These are phyloP conservation scores for Ctena decussata DNA, from an alignment of 2,888 invertebrate genomes.

Conservation along the genomic window DNA sequence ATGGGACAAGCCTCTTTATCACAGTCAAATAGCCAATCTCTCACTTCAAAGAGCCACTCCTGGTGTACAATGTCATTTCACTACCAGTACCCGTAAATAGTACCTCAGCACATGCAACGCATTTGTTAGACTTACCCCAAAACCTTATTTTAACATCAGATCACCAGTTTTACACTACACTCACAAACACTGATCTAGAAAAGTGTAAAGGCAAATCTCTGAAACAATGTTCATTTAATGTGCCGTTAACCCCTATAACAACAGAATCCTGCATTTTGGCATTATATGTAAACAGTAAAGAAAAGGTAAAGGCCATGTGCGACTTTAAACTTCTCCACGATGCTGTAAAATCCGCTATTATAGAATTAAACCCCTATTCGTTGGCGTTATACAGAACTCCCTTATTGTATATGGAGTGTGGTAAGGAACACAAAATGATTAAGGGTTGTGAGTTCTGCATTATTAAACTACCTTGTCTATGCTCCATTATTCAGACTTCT, in stretches of 20 bases:
- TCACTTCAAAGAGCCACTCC: not conserved
- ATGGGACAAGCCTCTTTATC: constrained; percentile 4
- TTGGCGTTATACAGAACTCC: constrained; percentile 20
- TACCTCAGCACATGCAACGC: constrained; percentile 13
- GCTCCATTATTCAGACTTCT: constrained; percentile 15
- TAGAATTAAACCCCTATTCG: constrained; percentile 8
- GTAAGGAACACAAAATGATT: not conserved
- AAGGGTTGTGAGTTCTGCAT: constrained; percentile 48
- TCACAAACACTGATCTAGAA: not conserved
- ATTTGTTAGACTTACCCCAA: not conserved
- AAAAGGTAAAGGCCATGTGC: constrained; percentile 5
- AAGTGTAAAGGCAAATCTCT: not conserved
- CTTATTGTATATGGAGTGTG: not conserved
- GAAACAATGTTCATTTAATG: not conserved
- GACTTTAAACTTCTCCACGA: constrained; percentile 6
- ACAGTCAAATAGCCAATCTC: constrained; percentile 18
- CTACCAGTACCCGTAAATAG: constrained; percentile 25
- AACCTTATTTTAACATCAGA: not conserved
- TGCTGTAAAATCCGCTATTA: not conserved
- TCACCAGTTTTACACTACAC: not conserved
- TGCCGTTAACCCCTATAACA: not conserved
- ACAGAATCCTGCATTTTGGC: not conserved
- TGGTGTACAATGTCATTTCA: constrained; percentile 5
- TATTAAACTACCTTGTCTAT: constrained; percentile 40
- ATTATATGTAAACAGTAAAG: not conserved